Evolutionary conservation across 2,113 vertebrate species (phyloP), one percentile per base, ranked within the genome.

Genomic region (Micromys minutus): DNA sequence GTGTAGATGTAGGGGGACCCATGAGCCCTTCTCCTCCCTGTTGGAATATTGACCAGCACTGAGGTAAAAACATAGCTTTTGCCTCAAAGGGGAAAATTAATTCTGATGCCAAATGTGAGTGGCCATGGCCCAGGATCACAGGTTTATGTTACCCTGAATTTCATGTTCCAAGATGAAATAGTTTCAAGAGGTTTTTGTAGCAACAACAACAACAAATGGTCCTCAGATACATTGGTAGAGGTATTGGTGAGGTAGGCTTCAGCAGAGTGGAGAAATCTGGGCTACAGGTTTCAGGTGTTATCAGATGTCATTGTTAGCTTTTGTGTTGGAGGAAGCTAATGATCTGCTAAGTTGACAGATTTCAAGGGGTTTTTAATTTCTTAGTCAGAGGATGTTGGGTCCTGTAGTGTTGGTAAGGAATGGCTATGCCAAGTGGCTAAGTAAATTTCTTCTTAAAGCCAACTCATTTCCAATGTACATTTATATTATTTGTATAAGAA

Each of bases 401-500:
- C 17, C 45, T 47, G 34, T 5, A 50, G 0, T 5, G 42, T 26
- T 52, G 29, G 47, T 21, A 52, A 77, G 75, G 7, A 50, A 10
- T 31, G 7, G 29, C 81, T 87, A 77, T 3, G 39, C 55, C 79
- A 89, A 0, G 42, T 50, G 83, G 16, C 24, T 87, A 79, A 90
- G 52, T 84, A 75, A 84, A 42, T 57, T 84, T 80, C 57, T 80
- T 29, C 89, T 29, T 80, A 84, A 76, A 94, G 0, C 42, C 50
- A 96, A 39, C 52, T 84, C n/a, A 24, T 94, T 94, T 95, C 88
- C 59, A 61, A 55, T 65, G n/a, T 91, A 52, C 12, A 85, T 75
- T 92, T 72, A 75, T 87, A 81, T 95, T 76, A 47, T 31, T 47
- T 76, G 74, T 85, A 47, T 79, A 90, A 93, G 90, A 92, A 85